Base-by-base conservation (phyloP, 2,113 vertebrate species). In the Eonycteris spelaea region DNA sequence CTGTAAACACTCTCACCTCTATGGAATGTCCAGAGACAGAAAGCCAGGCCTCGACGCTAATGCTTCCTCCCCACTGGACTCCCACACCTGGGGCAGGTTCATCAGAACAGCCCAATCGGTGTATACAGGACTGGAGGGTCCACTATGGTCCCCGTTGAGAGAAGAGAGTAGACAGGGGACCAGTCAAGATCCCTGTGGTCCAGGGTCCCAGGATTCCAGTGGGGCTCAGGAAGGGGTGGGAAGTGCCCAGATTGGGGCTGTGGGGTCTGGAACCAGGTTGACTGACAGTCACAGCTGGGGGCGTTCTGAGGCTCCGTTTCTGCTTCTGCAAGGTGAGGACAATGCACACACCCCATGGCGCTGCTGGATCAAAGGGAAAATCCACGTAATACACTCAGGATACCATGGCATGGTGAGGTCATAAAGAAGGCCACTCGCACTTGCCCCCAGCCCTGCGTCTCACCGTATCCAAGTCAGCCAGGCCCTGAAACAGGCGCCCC, bases 291-390 rank as follows among this genome's bases (percentile, higher is more conserved):
- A 13, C 21, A 7, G 13, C n/a, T 16, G 11, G 30, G 12, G 10
- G 12, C 21, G 78, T 3, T 33, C 4, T 22, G 18, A n/a, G 45
- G 53, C 40, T 45, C 55, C 2, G 0, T 33, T 26, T 68, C 63
- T 65, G 70, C 77, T 68, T 19, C 33, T 51, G 43, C 30, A n/a
- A 45, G 28, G 33, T 7, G 40, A 26, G 40, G 19, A 1, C 4
- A 33, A 55, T 8, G 4, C n/a, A 5, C 1, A 55, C 4, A 63
- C 12, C 33, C 30, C 75, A 7, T 0, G 2, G 30, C 0, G 0
- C 63, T 59, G 59, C 79, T 13, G 43, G 63, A 24, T 71, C 5
- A n/a, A 45, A 78, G 12, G 35, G 30, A 30, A 22, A 18, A 28
- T 0, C 6, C 24, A 15, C 0, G 0, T 0, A 24, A 14, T 15